Evolutionary conservation across 1,140 invertebrate genomes (phyloP).

Genomic region (Doryteuthis pealeii): DNA sequence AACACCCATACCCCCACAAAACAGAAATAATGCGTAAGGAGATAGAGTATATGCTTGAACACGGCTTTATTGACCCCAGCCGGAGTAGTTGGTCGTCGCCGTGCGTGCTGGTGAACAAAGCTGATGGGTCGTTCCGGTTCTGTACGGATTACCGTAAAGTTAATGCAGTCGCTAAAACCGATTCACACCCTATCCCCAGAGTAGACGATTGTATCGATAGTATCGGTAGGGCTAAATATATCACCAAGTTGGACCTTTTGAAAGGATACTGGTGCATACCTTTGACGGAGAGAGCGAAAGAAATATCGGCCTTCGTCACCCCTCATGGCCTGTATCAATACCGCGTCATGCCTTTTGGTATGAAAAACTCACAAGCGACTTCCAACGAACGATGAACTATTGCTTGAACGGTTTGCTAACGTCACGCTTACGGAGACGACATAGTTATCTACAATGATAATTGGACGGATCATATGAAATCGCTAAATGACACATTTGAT

Average conservation of each 20-base stretch:
- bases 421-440: too few species aligned
- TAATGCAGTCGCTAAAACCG: conserved; percentile 27
- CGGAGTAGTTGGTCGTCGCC: conserved; percentile 29
- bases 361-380: too few species aligned
- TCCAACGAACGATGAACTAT: too few species aligned
- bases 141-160: conserved; percentile 31
- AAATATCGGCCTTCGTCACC: background rate
- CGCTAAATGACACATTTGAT: too few species aligned
- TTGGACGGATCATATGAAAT: too few species aligned
- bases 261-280: background rate
- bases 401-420: too few species aligned
- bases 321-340: too few species aligned
- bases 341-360: too few species aligned
- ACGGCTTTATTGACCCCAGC: conserved; percentile 28
- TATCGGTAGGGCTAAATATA: conserved; percentile 9
- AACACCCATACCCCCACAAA: conserved; percentile 46
- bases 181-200: conserved; percentile 21
- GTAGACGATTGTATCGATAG: conserved; percentile 34
- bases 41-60: conserved; percentile 41
- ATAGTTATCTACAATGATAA: too few species aligned
- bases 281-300: background rate
- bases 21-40: conserved; percentile 51
- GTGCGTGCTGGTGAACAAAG: conserved; percentile 26
- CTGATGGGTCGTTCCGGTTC: background rate
- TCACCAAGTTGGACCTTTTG: background rate